Evolutionary conservation across 2,113 vertebrate species (phyloP).

Genomic region (Merops nubicus): DNA sequence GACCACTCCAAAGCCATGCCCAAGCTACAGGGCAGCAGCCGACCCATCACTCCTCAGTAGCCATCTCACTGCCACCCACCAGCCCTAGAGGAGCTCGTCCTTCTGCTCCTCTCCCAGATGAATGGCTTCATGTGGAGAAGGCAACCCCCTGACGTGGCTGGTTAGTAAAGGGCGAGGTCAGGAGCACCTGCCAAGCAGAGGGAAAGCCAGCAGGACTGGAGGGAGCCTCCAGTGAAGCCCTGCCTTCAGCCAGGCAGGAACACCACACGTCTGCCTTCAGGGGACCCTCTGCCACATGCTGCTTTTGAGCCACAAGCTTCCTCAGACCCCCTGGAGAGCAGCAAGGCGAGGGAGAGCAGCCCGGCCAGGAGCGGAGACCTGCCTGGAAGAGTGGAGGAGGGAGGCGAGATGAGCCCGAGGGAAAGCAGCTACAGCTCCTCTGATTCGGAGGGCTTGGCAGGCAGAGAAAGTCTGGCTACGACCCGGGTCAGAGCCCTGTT

Average conservation of each 20-base stretch:
- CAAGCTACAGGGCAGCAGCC: background rate
- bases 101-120: background rate
- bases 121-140: background rate
- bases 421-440: slow-evolving; percentile 88
- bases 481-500: slow-evolving; percentile 93
- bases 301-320: background rate
- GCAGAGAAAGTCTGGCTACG: slow-evolving; percentile 87
- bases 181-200: slow-evolving; percentile 4
- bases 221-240: background rate
- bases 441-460: slow-evolving; percentile 84
- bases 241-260: background rate
- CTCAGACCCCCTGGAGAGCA: background rate
- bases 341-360: background rate
- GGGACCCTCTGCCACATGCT: background rate
- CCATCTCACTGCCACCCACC: background rate
- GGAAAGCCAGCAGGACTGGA: background rate
- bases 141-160: fast-evolving
- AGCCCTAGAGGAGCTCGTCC: background rate
- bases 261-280: background rate
- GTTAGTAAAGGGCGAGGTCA: background rate
- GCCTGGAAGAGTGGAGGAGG: slow-evolving; percentile 74
- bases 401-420: slow-evolving; percentile 73
- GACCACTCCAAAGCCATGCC: background rate
- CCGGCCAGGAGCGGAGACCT: slow-evolving; percentile 63
- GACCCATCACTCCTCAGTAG: background rate